Evolutionary conservation across 2,113 vertebrate species (phyloP).

Genomic region (Mirounga angustirostris): DNA sequence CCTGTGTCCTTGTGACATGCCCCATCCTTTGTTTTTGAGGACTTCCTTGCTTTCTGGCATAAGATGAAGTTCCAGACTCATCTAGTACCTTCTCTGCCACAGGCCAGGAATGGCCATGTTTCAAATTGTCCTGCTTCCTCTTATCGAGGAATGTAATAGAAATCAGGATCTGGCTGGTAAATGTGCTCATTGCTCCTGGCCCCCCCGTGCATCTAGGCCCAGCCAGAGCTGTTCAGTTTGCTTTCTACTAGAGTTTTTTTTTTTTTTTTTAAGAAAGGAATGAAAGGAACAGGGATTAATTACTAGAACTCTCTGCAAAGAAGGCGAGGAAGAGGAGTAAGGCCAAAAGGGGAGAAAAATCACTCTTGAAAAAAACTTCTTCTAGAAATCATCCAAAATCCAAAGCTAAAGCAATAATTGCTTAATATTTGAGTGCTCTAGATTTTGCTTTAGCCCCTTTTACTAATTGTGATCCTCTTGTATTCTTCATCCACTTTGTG

Average conservation of each 20-base stretch:
- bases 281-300: not conserved
- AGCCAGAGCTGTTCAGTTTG: not conserved
- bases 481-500: not conserved
- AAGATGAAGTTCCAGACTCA: not conserved
- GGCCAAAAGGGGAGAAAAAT: not conserved
- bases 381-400: not conserved
- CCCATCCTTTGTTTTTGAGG: not conserved
- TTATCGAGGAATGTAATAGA: not conserved
- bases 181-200: not conserved
- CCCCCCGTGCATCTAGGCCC: not conserved
- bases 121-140: not conserved
- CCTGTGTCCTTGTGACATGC: rapidly evolving
- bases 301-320: not conserved
- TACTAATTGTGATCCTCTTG: not conserved
- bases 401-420: not conserved
- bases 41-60: not conserved
- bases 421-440: not conserved
- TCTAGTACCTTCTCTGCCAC: not conserved
- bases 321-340: not conserved
- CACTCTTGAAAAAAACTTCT: not conserved
- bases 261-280: not conserved
- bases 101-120: not conserved
- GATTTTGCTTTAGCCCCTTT: not conserved
- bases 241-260: not conserved
- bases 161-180: not conserved